Evolutionary conservation across 2,113 vertebrate genomes (phyloP), one percentile per base, ranked within the genome.

Genomic region (human (Homo sapiens)): DNA sequence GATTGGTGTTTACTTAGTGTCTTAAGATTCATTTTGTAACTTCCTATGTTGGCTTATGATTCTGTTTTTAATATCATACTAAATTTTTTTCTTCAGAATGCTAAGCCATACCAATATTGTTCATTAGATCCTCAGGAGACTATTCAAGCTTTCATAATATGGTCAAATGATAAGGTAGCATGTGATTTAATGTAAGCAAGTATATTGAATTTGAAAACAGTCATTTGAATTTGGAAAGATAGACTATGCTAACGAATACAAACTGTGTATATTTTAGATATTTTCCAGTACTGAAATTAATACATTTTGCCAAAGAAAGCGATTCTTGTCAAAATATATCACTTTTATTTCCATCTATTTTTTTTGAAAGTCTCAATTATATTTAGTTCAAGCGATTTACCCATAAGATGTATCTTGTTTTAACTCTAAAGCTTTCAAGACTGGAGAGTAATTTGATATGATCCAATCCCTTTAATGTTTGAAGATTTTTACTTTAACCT

Each of bases 401-500:
- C 11, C 50, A 32, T 52, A 96, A 93, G 0, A 0, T 91, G 59
- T 82, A n/a, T 85, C 22, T 94, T 96, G 45, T 27, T 30, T 3
- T 84, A 94, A 70, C 64, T 10, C 32, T 11, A 30, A n/a, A 96
- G 1, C 0, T 96, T 80, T 95, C 27, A 84, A 11, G 43, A 85
- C 3, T 87, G 68, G 1, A 17, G 97, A 90, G 40, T 89, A 57
- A 90, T 97, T 91, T 97, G 64, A 79, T 66, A 45, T 0, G 20
- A 61, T 18, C 35, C 3, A 96, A 35, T 48, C 2, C 23, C 80
- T 86, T 92, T 89, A 95, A 79, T 43, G 30, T 83, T 96, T 98
- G 86, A 18, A 94, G 35, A 78, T 3, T 96, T 98, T 97, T 12
- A 78, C 6, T 96, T 94, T 94, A 98, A 95, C 27, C 38, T 97